These are phyloP conservation scores for Cyclophora punctaria DNA, from an alignment of 2,888 invertebrate species.

Conservation along the genomic window DNA sequence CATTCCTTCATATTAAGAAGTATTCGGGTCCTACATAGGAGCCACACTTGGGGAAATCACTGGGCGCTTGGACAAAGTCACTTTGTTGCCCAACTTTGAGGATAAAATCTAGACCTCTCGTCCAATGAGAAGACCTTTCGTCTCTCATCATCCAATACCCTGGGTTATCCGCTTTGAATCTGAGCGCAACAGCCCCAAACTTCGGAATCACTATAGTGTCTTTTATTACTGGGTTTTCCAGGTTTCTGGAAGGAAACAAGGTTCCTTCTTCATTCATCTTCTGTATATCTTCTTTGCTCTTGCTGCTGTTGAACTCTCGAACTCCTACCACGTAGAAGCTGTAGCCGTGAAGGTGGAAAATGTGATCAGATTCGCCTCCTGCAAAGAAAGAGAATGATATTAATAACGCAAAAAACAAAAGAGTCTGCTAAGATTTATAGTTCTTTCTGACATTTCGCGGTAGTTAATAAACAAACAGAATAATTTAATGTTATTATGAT, in stretches of 20 bases:
- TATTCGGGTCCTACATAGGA: slow-evolving; percentile 85
- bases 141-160: slow-evolving; percentile 89
- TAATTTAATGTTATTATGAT: too few species aligned
- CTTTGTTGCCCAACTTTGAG: slow-evolving; percentile 80
- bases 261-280: slow-evolving; percentile 74
- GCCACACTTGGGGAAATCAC: slow-evolving; percentile 85
- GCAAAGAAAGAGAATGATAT: slow-evolving; percentile 22
- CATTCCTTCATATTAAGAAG: slow-evolving; percentile 71
- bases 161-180: slow-evolving; percentile 85
- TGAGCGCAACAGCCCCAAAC: slow-evolving; percentile 79
- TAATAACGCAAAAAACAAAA: not conserved
- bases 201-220: slow-evolving; percentile 84
- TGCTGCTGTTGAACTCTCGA: slow-evolving; percentile 65
- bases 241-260: slow-evolving; percentile 72
- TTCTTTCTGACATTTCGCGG: too few species aligned
- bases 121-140: slow-evolving; percentile 83
- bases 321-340: slow-evolving; percentile 80
- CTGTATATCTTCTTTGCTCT: slow-evolving; percentile 69
- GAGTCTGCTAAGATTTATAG: too few species aligned
- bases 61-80: slow-evolving; percentile 80
- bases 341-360: slow-evolving; percentile 86
- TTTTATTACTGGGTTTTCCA: slow-evolving; percentile 78
- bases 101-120: slow-evolving; percentile 83
- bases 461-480: too few species aligned
- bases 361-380: slow-evolving; percentile 79